Percentiles rank a stretch among this genome's conserved stretches.
These are phyloP conservation scores for Ivindomyrus marchei DNA, from an alignment of 2,113 vertebrate genomes.

Conservation along the genomic window DNA sequence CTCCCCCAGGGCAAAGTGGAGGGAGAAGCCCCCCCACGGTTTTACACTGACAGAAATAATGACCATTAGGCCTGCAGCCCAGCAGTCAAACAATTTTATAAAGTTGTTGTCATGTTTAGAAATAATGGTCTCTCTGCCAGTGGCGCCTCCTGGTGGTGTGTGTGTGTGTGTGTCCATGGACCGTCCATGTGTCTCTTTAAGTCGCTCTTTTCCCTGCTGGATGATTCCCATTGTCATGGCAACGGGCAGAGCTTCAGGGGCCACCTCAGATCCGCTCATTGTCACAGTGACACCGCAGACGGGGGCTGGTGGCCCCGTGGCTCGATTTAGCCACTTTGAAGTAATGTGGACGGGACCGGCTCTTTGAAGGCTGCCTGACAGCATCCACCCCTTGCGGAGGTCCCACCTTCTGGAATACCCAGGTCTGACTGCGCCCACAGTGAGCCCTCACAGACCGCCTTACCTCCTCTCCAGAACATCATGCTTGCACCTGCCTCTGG, in stretches of 20 bases:
- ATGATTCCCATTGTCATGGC: background rate
- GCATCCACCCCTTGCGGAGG: background rate
- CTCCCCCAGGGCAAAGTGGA: background rate
- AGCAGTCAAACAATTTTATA: background rate
- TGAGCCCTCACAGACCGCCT: background rate
- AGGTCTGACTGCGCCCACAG: background rate
- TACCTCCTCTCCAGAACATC: background rate
- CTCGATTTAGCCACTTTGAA: background rate
- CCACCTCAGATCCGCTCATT: constrained; percentile 12
- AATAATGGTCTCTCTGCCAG: background rate
- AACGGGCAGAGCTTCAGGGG: background rate
- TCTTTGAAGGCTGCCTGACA: background rate
- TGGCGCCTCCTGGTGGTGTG: background rate
- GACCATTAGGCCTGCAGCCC: background rate
- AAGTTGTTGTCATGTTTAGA: background rate
- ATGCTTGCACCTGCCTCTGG: background rate
- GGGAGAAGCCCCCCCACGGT: background rate
- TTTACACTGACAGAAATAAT: background rate
- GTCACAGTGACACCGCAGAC: background rate
- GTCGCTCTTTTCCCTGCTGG: background rate
- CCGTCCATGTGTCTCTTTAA: background rate
- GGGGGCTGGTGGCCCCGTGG: background rate
- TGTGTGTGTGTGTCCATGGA: background rate
- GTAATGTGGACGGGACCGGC: background rate
- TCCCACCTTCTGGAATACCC: background rate